These are phyloP conservation scores for Penaeus monodon DNA, from an alignment of 2,888 invertebrate genomes.

Conservation along the genomic window DNA sequence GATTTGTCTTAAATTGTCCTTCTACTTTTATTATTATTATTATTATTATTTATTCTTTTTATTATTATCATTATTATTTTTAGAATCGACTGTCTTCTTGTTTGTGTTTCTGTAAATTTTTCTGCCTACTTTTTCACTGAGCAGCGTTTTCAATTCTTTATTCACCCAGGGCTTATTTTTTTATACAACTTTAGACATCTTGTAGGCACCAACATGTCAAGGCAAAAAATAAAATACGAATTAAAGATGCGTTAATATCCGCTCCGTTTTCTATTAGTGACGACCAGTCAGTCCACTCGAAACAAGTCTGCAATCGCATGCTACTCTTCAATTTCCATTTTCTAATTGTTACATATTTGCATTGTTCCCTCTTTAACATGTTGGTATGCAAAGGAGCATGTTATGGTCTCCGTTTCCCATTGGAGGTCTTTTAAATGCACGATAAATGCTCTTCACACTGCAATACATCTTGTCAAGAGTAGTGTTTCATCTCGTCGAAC, in stretches of 20 bases:
- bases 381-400: too few species aligned
- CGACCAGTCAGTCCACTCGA: constrained; percentile 19
- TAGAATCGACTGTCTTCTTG: too few species aligned
- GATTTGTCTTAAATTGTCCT: too few species aligned
- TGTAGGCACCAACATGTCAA: constrained; percentile 10
- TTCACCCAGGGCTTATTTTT: constrained; percentile 25
- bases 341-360: background rate
- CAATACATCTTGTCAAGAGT: too few species aligned
- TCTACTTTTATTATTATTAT: too few species aligned
- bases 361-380: background rate
- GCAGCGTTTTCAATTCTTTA: constrained; percentile 1
- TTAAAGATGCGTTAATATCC: constrained; percentile 16
- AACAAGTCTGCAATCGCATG: background rate
- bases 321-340: background rate
- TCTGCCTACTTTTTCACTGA: background rate
- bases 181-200: background rate
- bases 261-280: background rate
- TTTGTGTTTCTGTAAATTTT: background rate
- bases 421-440: too few species aligned
- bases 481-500: too few species aligned
- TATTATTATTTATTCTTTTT: too few species aligned
- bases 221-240: constrained; percentile 28
- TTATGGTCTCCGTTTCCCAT: too few species aligned
- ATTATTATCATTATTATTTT: too few species aligned
- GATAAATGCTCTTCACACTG: too few species aligned